Evolutionary conservation across 2,888 invertebrate species (phyloP), one percentile per base, ranked within the genome.

Genomic region (Pediacus dermestoides): DNA sequence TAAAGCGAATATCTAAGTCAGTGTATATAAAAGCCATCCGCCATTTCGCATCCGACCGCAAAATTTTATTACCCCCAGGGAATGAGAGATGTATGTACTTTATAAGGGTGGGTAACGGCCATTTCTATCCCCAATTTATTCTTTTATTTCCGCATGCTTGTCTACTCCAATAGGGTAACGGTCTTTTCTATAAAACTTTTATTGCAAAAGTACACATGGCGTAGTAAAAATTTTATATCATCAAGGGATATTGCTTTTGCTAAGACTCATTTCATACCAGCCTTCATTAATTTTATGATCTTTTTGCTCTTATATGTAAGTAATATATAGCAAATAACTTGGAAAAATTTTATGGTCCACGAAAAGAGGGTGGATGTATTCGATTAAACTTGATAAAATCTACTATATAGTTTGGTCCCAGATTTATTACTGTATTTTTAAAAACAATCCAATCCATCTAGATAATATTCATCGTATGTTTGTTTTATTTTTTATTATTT

Each of bases 261-360:
- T 42, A 48, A 47, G 44, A 47, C 46, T 45, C 48, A 45, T 55
- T 47, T 47, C 50, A 52, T 55, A 49, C 46, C 18, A 50, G 53
- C 52, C 52, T 55, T 53, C 55, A 55, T 55, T 53, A 55, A 52
- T 48, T 53, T 55, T 52, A 55, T 44, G 45, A 40, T 41, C 34
- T 30, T n/a, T 21, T 16, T 41, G 42, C 42, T 43, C 44, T 39
- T 44, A 42, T 42, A 42, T 48, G 43, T 42, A 41, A 39, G 47
- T 42, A 46, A 42, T 44, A 42, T 42, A 27, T 34, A 18, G 22
- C 36, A 31, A 30, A 47, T 47, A 39, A 39, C 33, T 41, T 39
- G 21, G 35, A 25, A 36, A 18, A 39, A 18, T 44, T 42, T 37
- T 35, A 44, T 47, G 28, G 16, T 25, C n/a, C n/a, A n/a, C n/a